Percentiles rank a stretch among this genome's conserved stretches.
Evolutionary conservation across 2,113 vertebrate genomes (phyloP).

Genomic region (Lota lota): DNA sequence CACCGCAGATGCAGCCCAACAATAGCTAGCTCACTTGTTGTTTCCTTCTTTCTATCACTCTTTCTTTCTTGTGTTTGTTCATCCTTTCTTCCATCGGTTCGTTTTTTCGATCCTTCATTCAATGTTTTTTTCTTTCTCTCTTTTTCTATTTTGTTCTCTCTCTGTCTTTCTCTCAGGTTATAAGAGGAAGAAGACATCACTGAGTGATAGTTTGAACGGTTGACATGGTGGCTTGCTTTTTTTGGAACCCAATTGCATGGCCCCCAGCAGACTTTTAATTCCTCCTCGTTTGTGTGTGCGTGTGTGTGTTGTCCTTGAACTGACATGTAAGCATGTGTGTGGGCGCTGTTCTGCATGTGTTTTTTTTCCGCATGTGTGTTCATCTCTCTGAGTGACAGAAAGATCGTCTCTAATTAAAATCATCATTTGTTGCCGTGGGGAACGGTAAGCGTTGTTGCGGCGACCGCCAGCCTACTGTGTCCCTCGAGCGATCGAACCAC

Average conservation of each 20-base stretch:
- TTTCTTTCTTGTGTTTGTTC: too few relatives aligned
- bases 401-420: slow-evolving; percentile 65
- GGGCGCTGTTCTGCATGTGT: slow-evolving; percentile 4
- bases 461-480: slow-evolving; percentile 39
- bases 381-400: slow-evolving; percentile 49
- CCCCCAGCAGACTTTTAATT: neutral
- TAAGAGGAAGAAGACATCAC: slow-evolving; percentile 10
- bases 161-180: neutral
- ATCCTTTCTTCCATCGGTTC: too few relatives aligned
- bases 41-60: slow-evolving; percentile 32
- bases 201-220: slow-evolving; percentile 15
- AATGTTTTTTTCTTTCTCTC: slow-evolving; percentile 17
- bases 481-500: slow-evolving; percentile 49
- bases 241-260: slow-evolving; percentile 5
- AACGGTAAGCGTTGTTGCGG: slow-evolving; percentile 40
- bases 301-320: neutral
- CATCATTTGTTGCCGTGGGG: slow-evolving; percentile 49
- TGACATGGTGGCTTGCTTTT: neutral
- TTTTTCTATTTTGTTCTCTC: slow-evolving; percentile 17
- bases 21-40: slow-evolving; percentile 16
- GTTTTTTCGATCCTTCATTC: too few relatives aligned
- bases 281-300: slow-evolving; percentile 15
- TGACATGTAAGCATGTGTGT: too few relatives aligned
- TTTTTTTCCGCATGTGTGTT: neutral
- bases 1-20: slow-evolving; percentile 40